These are phyloP conservation scores for Spermophilus dauricus DNA, from an alignment of 2,113 vertebrate species.

Conservation along the genomic window DNA sequence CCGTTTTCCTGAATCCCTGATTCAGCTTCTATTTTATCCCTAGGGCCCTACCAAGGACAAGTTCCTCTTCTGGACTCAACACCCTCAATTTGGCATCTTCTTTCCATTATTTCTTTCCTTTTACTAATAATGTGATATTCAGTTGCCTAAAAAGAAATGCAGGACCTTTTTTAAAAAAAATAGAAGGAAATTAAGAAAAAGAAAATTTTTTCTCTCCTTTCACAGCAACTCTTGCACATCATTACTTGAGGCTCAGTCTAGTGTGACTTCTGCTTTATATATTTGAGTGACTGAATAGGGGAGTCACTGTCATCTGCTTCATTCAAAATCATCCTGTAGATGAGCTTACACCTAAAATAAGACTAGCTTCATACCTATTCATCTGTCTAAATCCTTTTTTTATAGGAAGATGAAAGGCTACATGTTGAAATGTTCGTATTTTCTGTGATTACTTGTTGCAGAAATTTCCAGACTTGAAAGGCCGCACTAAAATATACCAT, in stretches of 20 bases:
- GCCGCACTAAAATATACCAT: constrained; percentile 6
- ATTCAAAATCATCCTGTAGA: constrained; percentile 66
- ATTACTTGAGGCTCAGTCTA: not conserved
- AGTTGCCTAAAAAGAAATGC: constrained; percentile 36
- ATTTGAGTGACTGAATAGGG: constrained; percentile 42
- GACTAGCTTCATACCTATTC: constrained; percentile 31
- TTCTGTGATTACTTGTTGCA: constrained; percentile 49
- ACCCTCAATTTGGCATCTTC: not conserved
- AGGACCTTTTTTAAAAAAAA: not conserved
- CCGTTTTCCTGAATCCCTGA: not conserved
- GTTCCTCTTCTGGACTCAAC: not conserved
- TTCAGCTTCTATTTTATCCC: not conserved
- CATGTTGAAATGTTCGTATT: constrained; percentile 51
- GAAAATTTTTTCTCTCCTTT: not conserved
- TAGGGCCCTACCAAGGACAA: not conserved
- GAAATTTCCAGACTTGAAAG: constrained; percentile 53
- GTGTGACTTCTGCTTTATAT: constrained; percentile 27
- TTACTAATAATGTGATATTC: not conserved
- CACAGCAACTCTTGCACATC: not conserved
- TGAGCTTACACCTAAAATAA: constrained; percentile 75
- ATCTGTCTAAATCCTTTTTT: constrained; percentile 58
- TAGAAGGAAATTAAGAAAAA: not conserved
- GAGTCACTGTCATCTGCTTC: constrained; percentile 46
- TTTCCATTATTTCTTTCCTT: not conserved
- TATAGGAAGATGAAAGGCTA: constrained; percentile 52